These are phyloP conservation scores for Lasiurus borealis DNA, from an alignment of 2,113 vertebrate species.

Conservation along the genomic window DNA sequence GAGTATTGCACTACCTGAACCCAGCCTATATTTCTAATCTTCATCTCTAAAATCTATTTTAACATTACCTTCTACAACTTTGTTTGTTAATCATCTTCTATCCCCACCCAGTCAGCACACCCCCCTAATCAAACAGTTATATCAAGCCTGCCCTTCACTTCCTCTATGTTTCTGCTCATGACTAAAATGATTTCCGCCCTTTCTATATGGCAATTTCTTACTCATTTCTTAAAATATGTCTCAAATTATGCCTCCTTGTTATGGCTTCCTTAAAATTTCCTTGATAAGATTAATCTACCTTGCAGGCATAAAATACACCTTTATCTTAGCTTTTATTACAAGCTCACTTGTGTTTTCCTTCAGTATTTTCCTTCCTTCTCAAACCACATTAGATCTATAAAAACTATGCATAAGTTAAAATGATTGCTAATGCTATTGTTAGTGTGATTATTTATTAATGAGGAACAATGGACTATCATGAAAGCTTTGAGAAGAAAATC, in stretches of 20 bases:
- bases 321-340: background rate
- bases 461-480: background rate
- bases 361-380: background rate
- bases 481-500: background rate
- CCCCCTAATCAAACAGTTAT: background rate
- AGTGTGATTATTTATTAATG: background rate
- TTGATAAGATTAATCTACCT: background rate
- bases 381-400: background rate
- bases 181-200: background rate
- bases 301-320: background rate
- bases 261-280: constrained; percentile 31
- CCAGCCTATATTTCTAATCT: background rate
- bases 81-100: background rate
- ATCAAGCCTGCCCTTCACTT: background rate
- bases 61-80: background rate
- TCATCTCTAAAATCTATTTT: background rate
- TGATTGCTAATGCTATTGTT: background rate
- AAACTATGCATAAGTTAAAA: background rate
- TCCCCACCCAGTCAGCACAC: background rate
- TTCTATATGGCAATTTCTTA: background rate
- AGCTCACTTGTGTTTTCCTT: background rate
- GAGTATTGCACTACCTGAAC: background rate
- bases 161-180: background rate
- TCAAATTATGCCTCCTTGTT: constrained; percentile 35
- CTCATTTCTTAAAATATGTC: background rate